These are phyloP conservation scores for Cyanoliseus patagonus DNA, from an alignment of 2,113 vertebrate genomes.

Conservation along the genomic window DNA sequence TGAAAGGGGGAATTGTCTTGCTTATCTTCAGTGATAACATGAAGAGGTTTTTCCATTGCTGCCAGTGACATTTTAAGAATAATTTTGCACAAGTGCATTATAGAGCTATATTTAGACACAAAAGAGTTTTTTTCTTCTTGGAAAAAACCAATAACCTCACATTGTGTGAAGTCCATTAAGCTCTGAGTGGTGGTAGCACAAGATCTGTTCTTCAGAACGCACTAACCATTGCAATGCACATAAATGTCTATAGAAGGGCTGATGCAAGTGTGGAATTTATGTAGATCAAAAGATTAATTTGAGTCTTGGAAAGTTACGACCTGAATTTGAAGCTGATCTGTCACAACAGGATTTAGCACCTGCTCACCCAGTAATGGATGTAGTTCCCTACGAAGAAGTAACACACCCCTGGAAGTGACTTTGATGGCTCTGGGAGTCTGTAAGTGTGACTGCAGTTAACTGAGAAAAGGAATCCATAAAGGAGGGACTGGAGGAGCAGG, in stretches of 20 bases:
- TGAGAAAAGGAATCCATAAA: not conserved
- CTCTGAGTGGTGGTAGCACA: not conserved
- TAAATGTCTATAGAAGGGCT: not conserved
- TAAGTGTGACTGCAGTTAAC: not conserved
- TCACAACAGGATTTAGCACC: not conserved
- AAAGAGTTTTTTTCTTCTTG: not conserved
- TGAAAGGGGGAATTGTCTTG: not conserved
- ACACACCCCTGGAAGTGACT: rapidly evolving
- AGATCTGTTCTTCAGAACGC: not conserved
- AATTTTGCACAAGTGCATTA: not conserved
- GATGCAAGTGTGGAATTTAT: not conserved
- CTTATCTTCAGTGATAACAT: not conserved
- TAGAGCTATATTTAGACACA: not conserved
- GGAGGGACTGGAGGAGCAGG: not conserved
- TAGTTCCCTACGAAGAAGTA: not conserved
- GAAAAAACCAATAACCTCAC: not conserved
- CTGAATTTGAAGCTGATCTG: not conserved
- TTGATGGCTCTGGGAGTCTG: no score
- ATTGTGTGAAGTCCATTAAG: not conserved
- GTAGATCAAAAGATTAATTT: not conserved
- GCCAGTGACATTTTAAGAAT: not conserved
- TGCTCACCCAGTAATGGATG: not conserved
- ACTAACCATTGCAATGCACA: not conserved
- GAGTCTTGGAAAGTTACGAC: not conserved
- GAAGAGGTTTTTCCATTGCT: not conserved